Conservation (phyloP, 2,888 invertebrate species). For the Netelia melanura region DNA sequence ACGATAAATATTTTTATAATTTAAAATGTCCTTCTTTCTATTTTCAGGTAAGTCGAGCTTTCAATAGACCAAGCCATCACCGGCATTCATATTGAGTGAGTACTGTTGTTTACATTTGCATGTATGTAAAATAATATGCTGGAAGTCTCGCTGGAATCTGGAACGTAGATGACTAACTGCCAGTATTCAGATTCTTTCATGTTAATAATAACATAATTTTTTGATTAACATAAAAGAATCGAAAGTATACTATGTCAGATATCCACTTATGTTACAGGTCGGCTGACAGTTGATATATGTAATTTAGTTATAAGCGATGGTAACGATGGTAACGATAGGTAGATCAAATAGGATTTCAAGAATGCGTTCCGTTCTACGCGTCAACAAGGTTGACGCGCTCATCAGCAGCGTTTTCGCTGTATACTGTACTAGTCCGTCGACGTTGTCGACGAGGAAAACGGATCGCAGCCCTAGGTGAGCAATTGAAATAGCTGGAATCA, state of each 20-base stretch:
- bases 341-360: too few species aligned
- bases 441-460: too few species aligned
- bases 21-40: background rate
- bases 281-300: background rate
- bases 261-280: background rate
- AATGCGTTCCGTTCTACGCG: too few species aligned
- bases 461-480: too few species aligned
- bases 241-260: background rate
- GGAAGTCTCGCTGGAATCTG: background rate
- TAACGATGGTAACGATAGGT: too few species aligned
- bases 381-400: too few species aligned
- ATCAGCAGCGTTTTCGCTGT: too few species aligned
- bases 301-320: too few species aligned
- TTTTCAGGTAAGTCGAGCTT: constrained; percentile 26
- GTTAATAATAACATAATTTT: too few species aligned
- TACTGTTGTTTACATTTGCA: background rate
- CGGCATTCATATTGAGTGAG: background rate
- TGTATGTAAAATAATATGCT: background rate
- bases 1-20: background rate
- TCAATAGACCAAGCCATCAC: background rate
- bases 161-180: too few species aligned
- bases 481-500: constrained; percentile 5
- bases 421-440: too few species aligned
- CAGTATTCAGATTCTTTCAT: too few species aligned
- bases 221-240: background rate